A percentile compares a stretch with the other conserved stretches of the same genome.
These are phyloP conservation scores for Bombus huntii DNA, from an alignment of 1,140 invertebrate species.

Conservation along the genomic window DNA sequence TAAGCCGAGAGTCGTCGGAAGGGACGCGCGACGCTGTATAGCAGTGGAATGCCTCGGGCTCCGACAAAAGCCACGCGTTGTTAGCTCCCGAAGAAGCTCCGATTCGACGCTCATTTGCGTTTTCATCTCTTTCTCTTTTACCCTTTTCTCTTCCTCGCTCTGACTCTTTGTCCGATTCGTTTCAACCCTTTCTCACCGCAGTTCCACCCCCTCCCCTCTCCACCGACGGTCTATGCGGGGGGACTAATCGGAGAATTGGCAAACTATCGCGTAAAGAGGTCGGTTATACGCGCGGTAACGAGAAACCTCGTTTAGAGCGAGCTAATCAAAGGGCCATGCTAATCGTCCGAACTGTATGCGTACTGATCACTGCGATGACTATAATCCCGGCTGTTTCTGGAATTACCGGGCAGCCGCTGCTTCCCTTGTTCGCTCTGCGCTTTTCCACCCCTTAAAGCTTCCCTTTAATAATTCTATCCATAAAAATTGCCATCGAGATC, in stretches of 20 bases:
- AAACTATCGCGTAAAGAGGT: constrained; percentile 35
- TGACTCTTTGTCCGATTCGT: not conserved
- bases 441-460: not conserved
- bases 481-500: too few relatives aligned
- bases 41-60: constrained; percentile 49
- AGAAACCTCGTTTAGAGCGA: constrained; percentile 54
- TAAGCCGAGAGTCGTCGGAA: constrained; percentile 56
- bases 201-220: not conserved
- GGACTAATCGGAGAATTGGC: constrained; percentile 59
- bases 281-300: constrained; percentile 46
- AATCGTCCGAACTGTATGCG: constrained; percentile 52
- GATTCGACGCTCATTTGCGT: constrained; percentile 27
- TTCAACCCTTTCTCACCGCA: not conserved
- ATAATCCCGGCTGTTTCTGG: constrained; percentile 31
- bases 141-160: not conserved
- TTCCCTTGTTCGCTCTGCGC: too few relatives aligned
- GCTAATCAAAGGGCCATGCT: constrained; percentile 62
- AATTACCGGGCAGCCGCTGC: not conserved
- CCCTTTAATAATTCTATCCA: too few relatives aligned
- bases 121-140: not conserved
- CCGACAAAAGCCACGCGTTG: constrained; percentile 54
- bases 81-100: constrained; percentile 60
- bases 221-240: not conserved
- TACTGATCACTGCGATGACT: constrained; percentile 9
- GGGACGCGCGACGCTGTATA: not conserved